phyloP scores from a whole-genome alignment of 35 echinoderm and acorn worm genomes.

The Apostichopus parvimensis region DNA sequence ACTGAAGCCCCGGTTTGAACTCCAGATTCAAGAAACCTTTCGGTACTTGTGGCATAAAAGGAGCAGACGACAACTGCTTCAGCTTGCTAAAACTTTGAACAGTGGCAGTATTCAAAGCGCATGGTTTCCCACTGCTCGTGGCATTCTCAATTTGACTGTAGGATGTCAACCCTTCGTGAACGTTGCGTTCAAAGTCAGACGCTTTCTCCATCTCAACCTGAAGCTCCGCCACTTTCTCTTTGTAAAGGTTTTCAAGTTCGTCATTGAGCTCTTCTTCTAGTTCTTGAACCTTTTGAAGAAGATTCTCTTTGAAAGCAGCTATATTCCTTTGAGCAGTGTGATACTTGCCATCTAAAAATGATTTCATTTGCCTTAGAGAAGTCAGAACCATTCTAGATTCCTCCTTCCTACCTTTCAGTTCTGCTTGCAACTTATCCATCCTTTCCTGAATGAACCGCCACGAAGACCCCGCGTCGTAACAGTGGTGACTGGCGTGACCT shows the following conservation, averaged over 20 bases:
- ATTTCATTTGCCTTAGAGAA: constrained; percentile 42
- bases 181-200: constrained; percentile 21
- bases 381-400: constrained; percentile 38
- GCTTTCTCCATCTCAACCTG: constrained; percentile 44
- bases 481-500: constrained; percentile 13
- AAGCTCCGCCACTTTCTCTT: constrained; percentile 24
- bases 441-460: constrained; percentile 42
- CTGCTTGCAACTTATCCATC: constrained; percentile 35
- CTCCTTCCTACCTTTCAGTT: constrained; percentile 35
- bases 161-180: constrained; percentile 14
- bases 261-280: constrained; percentile 23
- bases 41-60: background rate
- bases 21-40: constrained; percentile 36
- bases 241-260: constrained; percentile 25
- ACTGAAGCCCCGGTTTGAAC: constrained; percentile 33
- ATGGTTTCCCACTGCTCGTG: constrained; percentile 47
- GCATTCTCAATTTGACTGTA: constrained; percentile 37
- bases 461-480: constrained; percentile 38
- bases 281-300: constrained; percentile 44
- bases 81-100: constrained; percentile 34
- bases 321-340: constrained; percentile 45
- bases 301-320: constrained; percentile 11
- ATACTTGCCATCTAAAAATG: constrained; percentile 43
- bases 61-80: constrained; percentile 1
- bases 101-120: constrained; percentile 12